Conservation (phyloP, 2,113 vertebrate species). For the Amphiprion percula region DNA sequence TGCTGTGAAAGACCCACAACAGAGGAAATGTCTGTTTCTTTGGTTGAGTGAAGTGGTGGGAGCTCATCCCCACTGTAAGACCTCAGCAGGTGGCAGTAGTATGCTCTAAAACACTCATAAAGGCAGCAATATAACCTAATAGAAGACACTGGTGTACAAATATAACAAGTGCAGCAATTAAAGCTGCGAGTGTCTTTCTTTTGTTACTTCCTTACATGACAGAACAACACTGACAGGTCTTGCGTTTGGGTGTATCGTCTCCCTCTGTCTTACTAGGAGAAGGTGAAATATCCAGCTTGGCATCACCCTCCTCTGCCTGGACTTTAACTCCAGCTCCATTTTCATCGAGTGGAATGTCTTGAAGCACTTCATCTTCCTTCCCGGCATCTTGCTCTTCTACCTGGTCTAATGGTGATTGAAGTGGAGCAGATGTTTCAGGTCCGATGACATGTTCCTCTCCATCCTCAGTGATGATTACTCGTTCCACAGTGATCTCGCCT, state of each 20-base stretch:
- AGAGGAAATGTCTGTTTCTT: slow-evolving; percentile 15
- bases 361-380: slow-evolving; percentile 43
- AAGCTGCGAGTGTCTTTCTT: background rate
- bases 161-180: background rate
- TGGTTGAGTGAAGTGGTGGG: slow-evolving; percentile 14
- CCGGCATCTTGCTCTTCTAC: background rate
- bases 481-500: slow-evolving; percentile 72
- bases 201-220: slow-evolving; percentile 73
- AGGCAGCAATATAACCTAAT: background rate
- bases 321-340: slow-evolving; percentile 22
- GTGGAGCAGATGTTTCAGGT: background rate
- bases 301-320: slow-evolving; percentile 26
- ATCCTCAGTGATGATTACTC: slow-evolving; percentile 76
- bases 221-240: slow-evolving; percentile 80
- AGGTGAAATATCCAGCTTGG: slow-evolving; percentile 13
- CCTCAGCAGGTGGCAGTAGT: no score
- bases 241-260: slow-evolving; percentile 53
- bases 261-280: slow-evolving; percentile 28
- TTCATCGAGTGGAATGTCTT: slow-evolving; percentile 61
- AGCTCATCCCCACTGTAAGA: no score
- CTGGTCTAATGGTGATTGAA: slow-evolving; percentile 1
- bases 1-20: background rate
- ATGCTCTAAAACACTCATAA: slow-evolving; percentile 1
- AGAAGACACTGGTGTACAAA: background rate
- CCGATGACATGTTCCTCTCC: slow-evolving; percentile 62